Evolutionary conservation across 2,888 invertebrate genomes (phyloP).

Genomic region (Ectemnius lituratus): DNA sequence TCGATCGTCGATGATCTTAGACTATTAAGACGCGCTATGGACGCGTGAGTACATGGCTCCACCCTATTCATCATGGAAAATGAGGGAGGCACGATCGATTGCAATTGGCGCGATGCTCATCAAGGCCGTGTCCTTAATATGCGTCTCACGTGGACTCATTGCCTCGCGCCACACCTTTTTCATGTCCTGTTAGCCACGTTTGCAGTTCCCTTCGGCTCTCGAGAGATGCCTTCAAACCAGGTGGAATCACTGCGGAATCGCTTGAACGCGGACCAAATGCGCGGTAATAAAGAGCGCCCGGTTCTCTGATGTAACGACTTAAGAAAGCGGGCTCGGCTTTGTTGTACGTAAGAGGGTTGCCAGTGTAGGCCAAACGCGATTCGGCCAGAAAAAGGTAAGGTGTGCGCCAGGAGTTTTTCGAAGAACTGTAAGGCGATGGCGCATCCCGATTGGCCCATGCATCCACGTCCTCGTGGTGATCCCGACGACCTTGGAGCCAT

Average conservation of each 20-base stretch:
- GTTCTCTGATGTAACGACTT: slow-evolving; percentile 44
- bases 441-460: slow-evolving; percentile 53
- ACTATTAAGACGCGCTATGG: slow-evolving; percentile 19
- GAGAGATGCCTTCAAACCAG: too few species aligned
- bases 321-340: slow-evolving; percentile 29
- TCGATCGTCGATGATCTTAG: slow-evolving; percentile 34
- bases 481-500: slow-evolving; percentile 66
- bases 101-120: neutral
- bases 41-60: slow-evolving; percentile 13
- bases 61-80: neutral
- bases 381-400: slow-evolving; percentile 40
- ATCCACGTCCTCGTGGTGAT: slow-evolving; percentile 65
- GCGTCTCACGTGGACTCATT: neutral
- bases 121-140: slow-evolving; percentile 4
- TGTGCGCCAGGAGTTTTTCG: slow-evolving; percentile 35
- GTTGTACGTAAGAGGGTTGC: slow-evolving; percentile 27
- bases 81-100: slow-evolving; percentile 17
- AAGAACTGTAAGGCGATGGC: slow-evolving; percentile 34
- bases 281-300: too few species aligned
- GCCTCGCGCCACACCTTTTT: neutral
- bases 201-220: too few species aligned
- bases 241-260: too few species aligned
- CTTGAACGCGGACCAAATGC: too few species aligned
- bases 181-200: too few species aligned
- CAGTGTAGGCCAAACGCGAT: slow-evolving; percentile 6